Percentiles rank a stretch among this genome's conserved stretches.
phyloP scores from a whole-genome alignment of 2,888 invertebrate genomes.

The Drosophila anceps region DNA sequence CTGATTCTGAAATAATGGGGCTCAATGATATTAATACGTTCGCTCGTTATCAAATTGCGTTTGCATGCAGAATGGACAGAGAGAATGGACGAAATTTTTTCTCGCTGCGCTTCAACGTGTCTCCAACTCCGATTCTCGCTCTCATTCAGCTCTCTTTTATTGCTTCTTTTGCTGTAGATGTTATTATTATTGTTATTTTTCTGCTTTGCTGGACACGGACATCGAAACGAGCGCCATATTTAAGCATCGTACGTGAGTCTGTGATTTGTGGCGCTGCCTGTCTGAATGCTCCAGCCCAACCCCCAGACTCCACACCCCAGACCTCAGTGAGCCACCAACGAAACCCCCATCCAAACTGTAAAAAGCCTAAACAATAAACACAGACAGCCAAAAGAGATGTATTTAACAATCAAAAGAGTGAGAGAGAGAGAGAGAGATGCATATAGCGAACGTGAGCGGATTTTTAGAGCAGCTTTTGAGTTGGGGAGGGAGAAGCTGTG shows the following conservation, averaged over 20 bases:
- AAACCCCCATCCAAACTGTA: slow-evolving; percentile 20
- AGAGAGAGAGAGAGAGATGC: slow-evolving; percentile 14
- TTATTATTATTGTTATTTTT: slow-evolving; percentile 63
- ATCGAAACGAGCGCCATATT: slow-evolving; percentile 73
- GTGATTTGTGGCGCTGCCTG: slow-evolving; percentile 68
- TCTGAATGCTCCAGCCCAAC: slow-evolving; percentile 9
- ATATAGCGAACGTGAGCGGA: slow-evolving; percentile 57
- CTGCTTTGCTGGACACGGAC: slow-evolving; percentile 69
- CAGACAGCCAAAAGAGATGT: slow-evolving; percentile 34
- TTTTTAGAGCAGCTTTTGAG: slow-evolving; percentile 47
- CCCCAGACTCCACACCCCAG: neutral
- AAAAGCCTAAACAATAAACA: slow-evolving; percentile 78
- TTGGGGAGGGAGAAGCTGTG: neutral
- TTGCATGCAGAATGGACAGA: slow-evolving; percentile 81
- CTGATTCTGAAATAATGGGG: slow-evolving; percentile 67
- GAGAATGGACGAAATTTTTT: slow-evolving; percentile 49
- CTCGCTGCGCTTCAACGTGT: slow-evolving; percentile 27
- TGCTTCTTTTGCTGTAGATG: slow-evolving; percentile 27
- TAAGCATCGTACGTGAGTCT: slow-evolving; percentile 70
- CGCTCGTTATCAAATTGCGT: slow-evolving; percentile 84
- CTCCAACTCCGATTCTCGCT: slow-evolving; percentile 9
- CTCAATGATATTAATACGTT: slow-evolving; percentile 83
- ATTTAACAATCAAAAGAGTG: slow-evolving; percentile 1
- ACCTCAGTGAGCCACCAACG: neutral
- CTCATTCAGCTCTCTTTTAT: slow-evolving; percentile 9